phyloP scores from a whole-genome alignment of 2,888 invertebrate species.

The Lumbricus terrestris region DNA sequence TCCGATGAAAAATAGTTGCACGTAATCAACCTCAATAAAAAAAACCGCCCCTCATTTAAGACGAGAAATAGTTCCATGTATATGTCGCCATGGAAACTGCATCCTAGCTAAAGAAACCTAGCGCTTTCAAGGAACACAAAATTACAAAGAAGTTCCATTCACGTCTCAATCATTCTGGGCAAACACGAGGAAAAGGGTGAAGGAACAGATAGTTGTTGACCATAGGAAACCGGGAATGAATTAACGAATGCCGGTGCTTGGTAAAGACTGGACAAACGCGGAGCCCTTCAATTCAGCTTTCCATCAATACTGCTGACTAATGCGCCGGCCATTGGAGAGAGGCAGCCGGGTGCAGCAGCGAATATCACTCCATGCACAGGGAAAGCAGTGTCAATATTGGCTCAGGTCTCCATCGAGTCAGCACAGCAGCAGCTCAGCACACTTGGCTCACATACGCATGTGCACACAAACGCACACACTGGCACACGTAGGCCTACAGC shows the following conservation, averaged over 20 bases:
- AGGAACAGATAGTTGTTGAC: background rate
- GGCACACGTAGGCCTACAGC: background rate
- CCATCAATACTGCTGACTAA: constrained; percentile 3
- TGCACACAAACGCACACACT: background rate
- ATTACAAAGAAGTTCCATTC: background rate
- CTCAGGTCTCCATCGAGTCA: background rate
- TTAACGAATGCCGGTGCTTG: background rate
- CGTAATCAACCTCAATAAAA: background rate
- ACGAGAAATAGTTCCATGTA: background rate
- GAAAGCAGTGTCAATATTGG: background rate
- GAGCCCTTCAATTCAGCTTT: background rate
- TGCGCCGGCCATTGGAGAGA: constrained; percentile 3
- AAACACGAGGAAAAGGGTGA: background rate
- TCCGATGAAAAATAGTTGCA: background rate
- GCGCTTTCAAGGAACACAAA: background rate
- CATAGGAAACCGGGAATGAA: background rate
- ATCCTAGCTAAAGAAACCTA: background rate
- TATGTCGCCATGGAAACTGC: background rate
- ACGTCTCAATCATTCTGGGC: background rate
- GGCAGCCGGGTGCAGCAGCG: background rate
- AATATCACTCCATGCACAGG: background rate
- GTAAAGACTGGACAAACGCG: background rate
- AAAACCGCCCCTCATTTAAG: background rate
- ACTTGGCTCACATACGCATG: background rate
- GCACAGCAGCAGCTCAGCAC: background rate